Base-by-base conservation (phyloP, 1,140 invertebrate species). In the Sycophila sp. region DNA sequence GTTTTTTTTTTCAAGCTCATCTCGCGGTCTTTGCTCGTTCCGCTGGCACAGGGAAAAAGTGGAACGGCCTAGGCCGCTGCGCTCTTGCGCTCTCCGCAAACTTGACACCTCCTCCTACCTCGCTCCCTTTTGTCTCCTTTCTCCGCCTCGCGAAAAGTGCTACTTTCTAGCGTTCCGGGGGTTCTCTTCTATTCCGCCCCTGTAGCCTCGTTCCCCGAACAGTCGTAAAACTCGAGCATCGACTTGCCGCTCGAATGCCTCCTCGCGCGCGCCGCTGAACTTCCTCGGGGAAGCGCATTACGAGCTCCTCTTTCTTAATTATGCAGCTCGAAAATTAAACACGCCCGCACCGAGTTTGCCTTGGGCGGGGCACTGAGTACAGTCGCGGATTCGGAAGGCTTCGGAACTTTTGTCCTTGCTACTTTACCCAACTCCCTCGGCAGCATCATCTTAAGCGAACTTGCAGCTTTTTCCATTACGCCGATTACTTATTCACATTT, bases 91-190 rank as follows among this genome's bases (percentile, higher is more conserved):
- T 40, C 13, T 59, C 55, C 40, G 30, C 36, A 65, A 34, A 45
- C 53, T 58, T 58, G 32, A 65, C 63, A 55, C 49, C 17, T 53
- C 15, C 24, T 2, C 34, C 24, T 64, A n/a, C 26, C 26, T 60
- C 24, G 10, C 17, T 28, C 51, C 4, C 51, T 55, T 13, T 34
- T 45, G 7, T 17, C 24, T 60, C 17, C 19, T 59, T 17, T 59
- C 55, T 59, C 24, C 40, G 17, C 19, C 38, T 36, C 40, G 40
- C 5, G 60, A 67, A 67, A 58, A 34, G 26, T 40, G 56, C 63
- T 30, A 65, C 63, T 65, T 55, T 65, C 49, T 65, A 34, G 49
- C 36, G 45, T 60, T 60, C 38, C 17, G 45, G 24, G 60, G 11
- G 42, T 7, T n/a, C 26, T 40, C 34, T 22, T 40, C 22, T 40